Evolutionary conservation across 2,113 vertebrate species (phyloP), one percentile per base, ranked within the genome.

Genomic region (Eclectus roratus): DNA sequence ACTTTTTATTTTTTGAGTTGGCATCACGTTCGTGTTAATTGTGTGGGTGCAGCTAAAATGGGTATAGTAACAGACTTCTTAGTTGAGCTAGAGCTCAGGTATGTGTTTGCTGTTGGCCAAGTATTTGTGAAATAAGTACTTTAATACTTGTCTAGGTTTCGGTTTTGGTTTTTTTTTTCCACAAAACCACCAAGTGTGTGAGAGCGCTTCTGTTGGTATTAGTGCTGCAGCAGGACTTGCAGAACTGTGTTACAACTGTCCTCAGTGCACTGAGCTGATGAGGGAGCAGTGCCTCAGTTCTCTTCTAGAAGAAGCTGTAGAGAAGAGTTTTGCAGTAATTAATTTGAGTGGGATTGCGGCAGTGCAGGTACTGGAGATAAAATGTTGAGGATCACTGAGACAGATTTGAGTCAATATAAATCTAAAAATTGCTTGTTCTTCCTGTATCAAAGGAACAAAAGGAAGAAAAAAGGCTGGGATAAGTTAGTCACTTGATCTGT

Each of bases 361-460:
- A 81, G 20, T 52, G 46, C 14, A 23, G 37, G 14, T 83, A 33
- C 27, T 77, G 47, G 37, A 88, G 18, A 43, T 88, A 53, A 83
- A 83, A 44, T 73, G 27, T 1, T 33, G 46, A 49, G 35, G 31
- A 50, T 88, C 31, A 46, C 20, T 25, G n/a, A 41, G 27, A 71
- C 43, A 52, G 11, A 88, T 84, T 50, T 86, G 19, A 60, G 37
- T 47, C 1, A 1, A 24, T 71, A 43, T 31, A 46, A 61, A 31
- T n/a, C 11, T 60, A 39, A 83, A 91, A 91, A 63, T 91, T 69
- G 53, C 10, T 94, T 31, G 28, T 86, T 47, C 44, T 78, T 84
- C 33, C 43, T 79, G 7, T 80, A 2, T 46, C 0, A 0, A 60
- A 85, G 33, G 7, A 16, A 12, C 12, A 16, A n/a, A 27, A 27